A percentile compares a stretch with the other conserved stretches of the same genome.
phyloP scores from a whole-genome alignment of 2,888 invertebrate species.

The Scaptomyza flava region DNA sequence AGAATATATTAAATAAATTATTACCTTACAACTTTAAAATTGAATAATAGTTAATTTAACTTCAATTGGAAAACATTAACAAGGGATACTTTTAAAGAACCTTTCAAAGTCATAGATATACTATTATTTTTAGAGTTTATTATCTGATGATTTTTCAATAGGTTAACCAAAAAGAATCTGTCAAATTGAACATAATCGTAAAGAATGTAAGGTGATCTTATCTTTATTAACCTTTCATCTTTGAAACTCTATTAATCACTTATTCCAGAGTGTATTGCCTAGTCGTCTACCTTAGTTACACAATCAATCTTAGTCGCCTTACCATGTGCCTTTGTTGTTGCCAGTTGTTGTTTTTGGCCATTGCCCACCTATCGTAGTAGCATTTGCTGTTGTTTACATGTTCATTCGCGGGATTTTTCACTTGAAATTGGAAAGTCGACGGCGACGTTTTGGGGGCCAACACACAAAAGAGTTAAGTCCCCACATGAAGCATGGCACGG shows the following conservation, averaged over 20 bases:
- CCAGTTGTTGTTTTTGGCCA: constrained; percentile 33
- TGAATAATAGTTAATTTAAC: no score
- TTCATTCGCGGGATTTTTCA: constrained; percentile 80
- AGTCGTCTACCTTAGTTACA: background rate
- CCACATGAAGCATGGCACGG: constrained; percentile 45
- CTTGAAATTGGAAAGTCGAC: constrained; percentile 79
- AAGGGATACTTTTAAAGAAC: no score
- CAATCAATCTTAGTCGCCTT: constrained; percentile 41
- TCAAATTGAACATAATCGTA: no score
- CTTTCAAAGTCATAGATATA: no score
- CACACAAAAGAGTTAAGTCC: constrained; percentile 71
- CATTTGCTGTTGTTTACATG: constrained; percentile 69
- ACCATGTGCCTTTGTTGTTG: constrained; percentile 37
- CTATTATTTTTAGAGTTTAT: no score
- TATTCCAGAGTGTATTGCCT: constrained; percentile 20
- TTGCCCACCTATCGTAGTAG: constrained; percentile 60
- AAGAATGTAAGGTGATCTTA: no score
- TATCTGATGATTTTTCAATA: no score
- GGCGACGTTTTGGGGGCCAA: constrained; percentile 46
- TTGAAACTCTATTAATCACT: background rate
- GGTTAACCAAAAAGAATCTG: no score
- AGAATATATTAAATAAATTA: background rate
- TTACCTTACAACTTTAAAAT: no score
- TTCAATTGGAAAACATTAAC: no score
- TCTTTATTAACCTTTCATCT: background rate